Evolutionary conservation across 1,140 invertebrate genomes (phyloP), one percentile per base, ranked within the genome.

Genomic region (Helicorthomorpha holstii): DNA sequence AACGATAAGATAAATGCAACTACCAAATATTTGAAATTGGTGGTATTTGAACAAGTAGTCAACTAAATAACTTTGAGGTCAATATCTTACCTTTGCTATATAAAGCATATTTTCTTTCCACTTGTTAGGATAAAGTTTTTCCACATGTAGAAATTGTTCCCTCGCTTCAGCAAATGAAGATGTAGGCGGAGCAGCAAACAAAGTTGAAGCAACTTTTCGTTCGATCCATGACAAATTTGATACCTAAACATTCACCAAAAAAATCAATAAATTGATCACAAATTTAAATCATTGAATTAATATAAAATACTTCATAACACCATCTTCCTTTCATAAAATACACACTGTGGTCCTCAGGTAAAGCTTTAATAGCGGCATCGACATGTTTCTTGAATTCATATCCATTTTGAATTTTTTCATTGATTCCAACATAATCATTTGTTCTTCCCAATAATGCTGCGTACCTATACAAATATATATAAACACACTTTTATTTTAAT

Each of bases 41-140:
- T 51, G 22, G 41, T 0, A 7, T 25, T 41, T 24, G n/a, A 44
- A 21, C 38, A 50, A 27, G 27, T 21, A 51, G 16, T 21, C 43
- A 25, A 48, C 24, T 41, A 19, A 24, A 43, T 48, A 54, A 55
- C 51, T 16, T n/a, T n/a, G n/a, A n/a, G n/a, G n/a, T n/a, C n/a
- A n/a, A n/a, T n/a, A n/a, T n/a, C 51, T 57, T 60, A 65, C 66
- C 60, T 85, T 84, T 22, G 77, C 81, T 52, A 86, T 66, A 58
- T 73, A 78, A 19, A 84, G 66, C 55, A 73, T 69, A 62, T 84
- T 85, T 59, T 83, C 78, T 61, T 83, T 78, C 71, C 81, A 79
- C 25, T 74, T 71, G 44, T 69, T 60, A 27, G 65, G 64, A 42
- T 72, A 73, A 12, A 83, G 62, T 51, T 67, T 66, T 56, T 85